Percentiles rank a stretch among this genome's conserved stretches.
Evolutionary conservation across 2,113 vertebrate genomes (phyloP).

Genomic region (Semnornis frantzii): DNA sequence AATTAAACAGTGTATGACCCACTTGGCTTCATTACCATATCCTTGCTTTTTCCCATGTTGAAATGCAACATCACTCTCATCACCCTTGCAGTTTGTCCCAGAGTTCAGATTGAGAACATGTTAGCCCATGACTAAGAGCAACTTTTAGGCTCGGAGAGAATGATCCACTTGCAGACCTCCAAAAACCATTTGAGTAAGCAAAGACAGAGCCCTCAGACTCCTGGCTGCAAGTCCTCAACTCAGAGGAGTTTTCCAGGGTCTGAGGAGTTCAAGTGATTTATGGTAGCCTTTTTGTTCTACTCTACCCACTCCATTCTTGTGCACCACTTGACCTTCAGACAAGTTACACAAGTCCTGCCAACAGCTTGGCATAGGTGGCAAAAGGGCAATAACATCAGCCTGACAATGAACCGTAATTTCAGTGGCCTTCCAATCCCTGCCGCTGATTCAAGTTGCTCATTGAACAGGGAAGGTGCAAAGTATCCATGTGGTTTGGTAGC

Average conservation of each 20-base stretch:
- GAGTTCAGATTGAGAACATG: background rate
- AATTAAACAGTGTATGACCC: background rate
- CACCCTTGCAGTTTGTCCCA: background rate
- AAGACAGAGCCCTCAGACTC: background rate
- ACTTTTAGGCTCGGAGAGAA: background rate
- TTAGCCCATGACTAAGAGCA: background rate
- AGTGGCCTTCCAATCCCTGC: background rate
- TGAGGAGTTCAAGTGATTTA: background rate
- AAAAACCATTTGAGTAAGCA: background rate
- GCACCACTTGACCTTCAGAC: background rate
- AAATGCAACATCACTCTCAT: background rate
- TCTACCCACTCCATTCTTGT: background rate
- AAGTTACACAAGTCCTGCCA: background rate
- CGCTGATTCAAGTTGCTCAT: background rate
- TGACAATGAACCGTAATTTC: background rate
- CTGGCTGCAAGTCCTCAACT: background rate
- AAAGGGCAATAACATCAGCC: background rate
- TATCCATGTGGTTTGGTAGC: background rate
- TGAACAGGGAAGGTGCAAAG: background rate
- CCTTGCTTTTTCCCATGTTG: background rate
- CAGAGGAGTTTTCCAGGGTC: background rate
- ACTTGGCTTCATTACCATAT: background rate
- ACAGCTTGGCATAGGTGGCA: accelerated
- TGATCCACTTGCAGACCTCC: background rate
- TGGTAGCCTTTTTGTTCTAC: background rate